Evolutionary conservation across 2,888 invertebrate genomes (phyloP).

Genomic region (Heliconius aoede): DNA sequence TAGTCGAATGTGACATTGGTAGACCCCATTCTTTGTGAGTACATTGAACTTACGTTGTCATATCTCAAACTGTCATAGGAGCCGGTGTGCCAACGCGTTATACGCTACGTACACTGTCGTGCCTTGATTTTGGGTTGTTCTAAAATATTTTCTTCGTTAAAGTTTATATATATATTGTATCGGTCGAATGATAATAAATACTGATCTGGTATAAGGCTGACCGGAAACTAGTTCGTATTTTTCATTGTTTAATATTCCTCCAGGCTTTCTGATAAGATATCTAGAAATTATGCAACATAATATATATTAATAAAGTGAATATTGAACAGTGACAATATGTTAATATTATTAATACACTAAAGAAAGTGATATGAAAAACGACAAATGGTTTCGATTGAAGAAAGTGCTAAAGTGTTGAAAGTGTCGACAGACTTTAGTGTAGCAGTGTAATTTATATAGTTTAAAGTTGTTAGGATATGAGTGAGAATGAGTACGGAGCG

Average conservation of each 20-base stretch:
- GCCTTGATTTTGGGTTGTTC: slow-evolving; percentile 55
- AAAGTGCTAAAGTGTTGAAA: slow-evolving; percentile 31
- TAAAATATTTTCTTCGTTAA: slow-evolving; percentile 47
- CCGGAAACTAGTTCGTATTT: background rate
- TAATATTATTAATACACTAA: slow-evolving; percentile 28
- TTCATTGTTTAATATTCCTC: slow-evolving; percentile 14
- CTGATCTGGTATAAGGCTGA: slow-evolving; percentile 48
- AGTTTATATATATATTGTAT: slow-evolving; percentile 20
- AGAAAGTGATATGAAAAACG: slow-evolving; percentile 28
- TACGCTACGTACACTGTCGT: slow-evolving; percentile 58
- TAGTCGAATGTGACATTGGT: slow-evolving; percentile 74
- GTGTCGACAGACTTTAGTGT: slow-evolving; percentile 30
- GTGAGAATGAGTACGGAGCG: slow-evolving; percentile 82
- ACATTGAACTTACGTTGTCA: slow-evolving; percentile 74
- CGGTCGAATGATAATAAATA: slow-evolving; percentile 29
- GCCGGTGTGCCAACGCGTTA: slow-evolving; percentile 69
- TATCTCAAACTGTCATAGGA: slow-evolving; percentile 62
- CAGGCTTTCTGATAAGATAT: slow-evolving; percentile 28
- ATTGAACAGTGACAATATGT: background rate
- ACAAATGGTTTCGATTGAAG: slow-evolving; percentile 6
- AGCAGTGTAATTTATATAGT: slow-evolving; percentile 52
- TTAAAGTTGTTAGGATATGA: slow-evolving; percentile 68
- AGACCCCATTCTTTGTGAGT: slow-evolving; percentile 73
- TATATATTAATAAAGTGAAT: slow-evolving; percentile 1
- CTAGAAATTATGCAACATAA: too few species aligned